Evolutionary conservation across 2,888 invertebrate genomes (phyloP).

Genomic region (Apantesis nais): DNA sequence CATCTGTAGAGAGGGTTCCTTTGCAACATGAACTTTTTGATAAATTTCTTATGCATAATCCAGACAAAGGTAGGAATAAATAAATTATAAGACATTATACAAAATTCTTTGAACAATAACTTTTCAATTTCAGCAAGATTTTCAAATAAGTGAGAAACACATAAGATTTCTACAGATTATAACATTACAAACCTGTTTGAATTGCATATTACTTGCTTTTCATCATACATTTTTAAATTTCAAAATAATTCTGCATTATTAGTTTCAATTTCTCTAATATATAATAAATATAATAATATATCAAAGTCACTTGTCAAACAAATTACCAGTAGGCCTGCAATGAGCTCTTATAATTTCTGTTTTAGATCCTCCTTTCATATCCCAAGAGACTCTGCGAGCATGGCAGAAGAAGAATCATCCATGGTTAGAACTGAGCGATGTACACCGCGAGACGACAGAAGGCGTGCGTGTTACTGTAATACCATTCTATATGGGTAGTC

Average conservation of each 20-base stretch:
- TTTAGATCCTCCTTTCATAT: conserved; percentile 93
- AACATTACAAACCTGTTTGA: no score
- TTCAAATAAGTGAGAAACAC: no score
- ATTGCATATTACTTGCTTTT: no score
- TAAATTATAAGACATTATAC: no score
- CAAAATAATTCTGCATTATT: no score
- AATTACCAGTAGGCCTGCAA: no score
- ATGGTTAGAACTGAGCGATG: conserved; percentile 98
- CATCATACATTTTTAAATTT: no score
- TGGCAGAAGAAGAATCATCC: conserved; percentile 99
- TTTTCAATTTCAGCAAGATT: not conserved
- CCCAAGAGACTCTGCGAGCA: conserved; percentile 95
- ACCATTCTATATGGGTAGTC: conserved; percentile 98
- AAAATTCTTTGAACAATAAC: not conserved
- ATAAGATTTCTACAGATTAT: no score
- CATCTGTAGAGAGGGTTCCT: conserved; percentile 94
- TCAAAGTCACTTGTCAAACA: no score
- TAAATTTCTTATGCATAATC: conserved; percentile 94
- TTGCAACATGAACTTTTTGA: conserved; percentile 98
- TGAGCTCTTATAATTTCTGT: no score
- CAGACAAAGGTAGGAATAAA: conserved; percentile 88
- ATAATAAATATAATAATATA: no score
- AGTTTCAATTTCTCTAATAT: no score
- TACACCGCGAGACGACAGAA: conserved; percentile 98
- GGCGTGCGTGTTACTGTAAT: conserved; percentile 98